Evolutionary conservation across 2,797 vertebrate species (phyloP), one percentile per base, ranked within the genome.

Genomic region (Ptychobarbus kaznakovi): DNA sequence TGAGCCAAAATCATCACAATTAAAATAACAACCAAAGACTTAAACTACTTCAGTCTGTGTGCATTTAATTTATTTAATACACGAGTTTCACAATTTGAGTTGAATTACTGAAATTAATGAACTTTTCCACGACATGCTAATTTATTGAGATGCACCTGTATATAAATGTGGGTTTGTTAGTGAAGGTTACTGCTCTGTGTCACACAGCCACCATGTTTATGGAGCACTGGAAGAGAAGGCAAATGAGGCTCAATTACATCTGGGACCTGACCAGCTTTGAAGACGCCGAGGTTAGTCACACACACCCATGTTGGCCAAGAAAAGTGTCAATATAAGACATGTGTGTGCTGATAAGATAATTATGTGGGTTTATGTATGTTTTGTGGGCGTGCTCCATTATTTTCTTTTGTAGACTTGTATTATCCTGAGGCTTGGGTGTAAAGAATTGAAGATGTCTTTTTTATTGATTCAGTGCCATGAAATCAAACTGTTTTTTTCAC

Each of bases 141-240:
- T n/a, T n/a, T n/a, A n/a, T n/a, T n/a, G n/a, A n/a, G n/a, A n/a
- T n/a, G n/a, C n/a, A n/a, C n/a, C 32, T 32, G 32, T 32, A 35
- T 56, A 28, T 74, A 16, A 65, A 51, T 18, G 8, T 51, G 42
- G 32, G 70, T 75, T 35, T 75, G 40, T 74, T 35, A 25, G 16
- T 82, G n/a, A 82, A 16, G 25, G 8, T 73, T 63, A 22, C 38
- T 18, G 6, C 35, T 83, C 42, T 73, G 84, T n/a, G 77, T 22
- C 28, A 90, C 82, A 3, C 92, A 97, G 96, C 96, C 68, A 95
- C 96, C 89, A 96, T 95, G 81, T 97, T 97, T 90, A 96, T 97
- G 96, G 96, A 97, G 82, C 96, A 97, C 90, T 97, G 96, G 96
- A 97, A 97, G 84, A 94, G 96, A 92, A 95, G 95, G 75, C 96